These are phyloP conservation scores for Enoplosus armatus DNA, from an alignment of 2,797 vertebrate genomes.

Conservation along the genomic window DNA sequence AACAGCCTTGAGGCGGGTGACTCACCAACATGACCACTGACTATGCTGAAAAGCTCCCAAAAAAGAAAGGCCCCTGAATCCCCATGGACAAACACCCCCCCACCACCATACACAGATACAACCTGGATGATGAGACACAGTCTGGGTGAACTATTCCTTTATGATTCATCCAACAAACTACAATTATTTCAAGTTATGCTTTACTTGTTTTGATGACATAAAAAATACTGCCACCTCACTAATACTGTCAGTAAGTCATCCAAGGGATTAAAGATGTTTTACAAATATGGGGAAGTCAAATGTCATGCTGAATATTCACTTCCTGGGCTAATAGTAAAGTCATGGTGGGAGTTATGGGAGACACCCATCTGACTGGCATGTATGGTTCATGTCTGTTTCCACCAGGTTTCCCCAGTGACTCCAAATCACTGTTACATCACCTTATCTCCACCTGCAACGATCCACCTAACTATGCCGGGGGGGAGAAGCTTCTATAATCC, in stretches of 20 bases:
- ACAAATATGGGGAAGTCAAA: slow-evolving; percentile 10
- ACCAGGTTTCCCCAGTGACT: slow-evolving; percentile 44
- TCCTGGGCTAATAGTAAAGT: slow-evolving; percentile 10
- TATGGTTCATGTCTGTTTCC: slow-evolving; percentile 18
- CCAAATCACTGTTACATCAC: slow-evolving; percentile 52
- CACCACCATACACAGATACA: slow-evolving; percentile 8
- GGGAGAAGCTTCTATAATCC: slow-evolving; percentile 71
- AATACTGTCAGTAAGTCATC: not conserved
- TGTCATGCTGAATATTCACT: slow-evolving; percentile 14
- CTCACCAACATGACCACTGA: slow-evolving; percentile 53
- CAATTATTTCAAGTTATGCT: slow-evolving; percentile 24
- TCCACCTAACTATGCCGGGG: slow-evolving; percentile 61
- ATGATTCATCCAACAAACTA: slow-evolving; percentile 37
- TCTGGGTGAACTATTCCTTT: slow-evolving; percentile 30
- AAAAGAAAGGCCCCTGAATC: slow-evolving; percentile 11
- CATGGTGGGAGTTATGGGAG: slow-evolving; percentile 30
- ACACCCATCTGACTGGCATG: slow-evolving; percentile 16
- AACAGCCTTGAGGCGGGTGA: slow-evolving; percentile 53
- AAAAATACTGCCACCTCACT: slow-evolving; percentile 13
- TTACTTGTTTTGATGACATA: not conserved
- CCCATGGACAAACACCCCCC: slow-evolving; percentile 9
- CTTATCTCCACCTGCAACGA: slow-evolving; percentile 65
- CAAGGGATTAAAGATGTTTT: slow-evolving; percentile 1
- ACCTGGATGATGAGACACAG: slow-evolving; percentile 33
- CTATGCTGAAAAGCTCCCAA: slow-evolving; percentile 26